Percentiles rank a stretch among this genome's conserved stretches.
Conservation (phyloP, 1,140 invertebrate species). For the Argopecten irradians region DNA sequence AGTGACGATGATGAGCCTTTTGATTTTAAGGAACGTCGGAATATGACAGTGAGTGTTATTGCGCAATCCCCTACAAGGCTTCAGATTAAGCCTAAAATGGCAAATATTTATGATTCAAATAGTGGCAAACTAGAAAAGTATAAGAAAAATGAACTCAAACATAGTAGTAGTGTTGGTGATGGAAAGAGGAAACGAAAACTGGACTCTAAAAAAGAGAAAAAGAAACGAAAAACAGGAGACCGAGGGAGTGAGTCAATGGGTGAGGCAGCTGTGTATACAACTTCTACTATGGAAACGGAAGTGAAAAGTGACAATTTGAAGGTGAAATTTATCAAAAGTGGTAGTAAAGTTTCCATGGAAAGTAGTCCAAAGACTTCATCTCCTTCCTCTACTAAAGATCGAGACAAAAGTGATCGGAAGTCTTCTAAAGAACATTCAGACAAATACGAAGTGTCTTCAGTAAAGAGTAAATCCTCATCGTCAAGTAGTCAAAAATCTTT, state of each 20-base stretch:
- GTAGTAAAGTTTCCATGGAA: conserved; percentile 36
- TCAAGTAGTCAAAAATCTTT: conserved; percentile 60
- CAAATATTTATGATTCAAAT: conserved; percentile 58
- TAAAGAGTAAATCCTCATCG: conserved; percentile 47
- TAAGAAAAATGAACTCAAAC: conserved; percentile 63
- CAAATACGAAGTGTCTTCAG: conserved; percentile 40
- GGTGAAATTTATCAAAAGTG: conserved; percentile 37
- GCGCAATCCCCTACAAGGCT: conserved; percentile 64
- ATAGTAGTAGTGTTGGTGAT: conserved; percentile 52
- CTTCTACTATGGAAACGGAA: conserved; percentile 45
- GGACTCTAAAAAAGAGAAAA: conserved; percentile 66
- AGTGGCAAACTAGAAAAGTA: conserved; percentile 63
- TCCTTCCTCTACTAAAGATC: conserved; percentile 40
- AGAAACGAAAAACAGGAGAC: conserved; percentile 64
- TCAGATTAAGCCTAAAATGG: conserved; percentile 64
- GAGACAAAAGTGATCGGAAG: conserved; percentile 50
- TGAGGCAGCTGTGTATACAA: conserved; percentile 47
- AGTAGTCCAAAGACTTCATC: conserved; percentile 43
- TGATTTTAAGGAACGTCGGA: conserved; percentile 42
- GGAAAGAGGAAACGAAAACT: conserved; percentile 69
- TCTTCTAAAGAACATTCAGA: conserved; percentile 50
- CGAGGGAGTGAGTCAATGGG: conserved; percentile 37
- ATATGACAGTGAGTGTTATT: conserved; percentile 57
- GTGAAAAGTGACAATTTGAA: conserved; percentile 42
- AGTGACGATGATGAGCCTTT: conserved; percentile 69